phyloP scores from a whole-genome alignment of 1,140 invertebrate species.

The Apis dorsata region DNA sequence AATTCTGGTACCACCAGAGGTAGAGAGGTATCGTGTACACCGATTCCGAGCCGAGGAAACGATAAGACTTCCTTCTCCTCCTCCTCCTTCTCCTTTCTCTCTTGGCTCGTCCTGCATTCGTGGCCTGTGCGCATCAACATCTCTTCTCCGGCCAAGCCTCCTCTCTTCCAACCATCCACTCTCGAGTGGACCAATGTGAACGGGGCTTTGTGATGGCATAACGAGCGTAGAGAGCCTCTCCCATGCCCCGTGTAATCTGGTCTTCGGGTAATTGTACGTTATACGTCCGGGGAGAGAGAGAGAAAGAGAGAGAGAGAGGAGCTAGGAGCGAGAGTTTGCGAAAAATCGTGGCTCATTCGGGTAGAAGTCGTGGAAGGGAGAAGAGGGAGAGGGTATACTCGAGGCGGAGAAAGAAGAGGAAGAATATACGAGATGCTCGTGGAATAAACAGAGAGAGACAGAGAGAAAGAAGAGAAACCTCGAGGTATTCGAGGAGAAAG shows the following conservation, averaged over 20 bases:
- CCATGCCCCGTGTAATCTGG: slow-evolving; percentile 77
- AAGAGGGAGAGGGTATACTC: neutral
- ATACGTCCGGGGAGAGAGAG: slow-evolving; percentile 66
- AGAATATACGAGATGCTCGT: slow-evolving; percentile 21
- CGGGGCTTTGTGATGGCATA: slow-evolving; percentile 66
- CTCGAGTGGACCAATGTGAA: slow-evolving; percentile 67
- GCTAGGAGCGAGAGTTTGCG: slow-evolving; percentile 64
- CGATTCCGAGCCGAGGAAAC: slow-evolving; percentile 52
- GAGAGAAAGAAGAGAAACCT: neutral
- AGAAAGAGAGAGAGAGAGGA: too few relatives aligned
- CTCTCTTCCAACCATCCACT: slow-evolving; percentile 37
- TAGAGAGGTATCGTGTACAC: slow-evolving; percentile 35
- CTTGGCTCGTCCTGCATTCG: neutral
- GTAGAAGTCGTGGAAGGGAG: slow-evolving; percentile 34
- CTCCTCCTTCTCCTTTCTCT: neutral
- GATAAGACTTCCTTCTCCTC: slow-evolving; percentile 42
- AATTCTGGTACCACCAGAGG: slow-evolving; percentile 9
- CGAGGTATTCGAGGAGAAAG: slow-evolving; percentile 2
- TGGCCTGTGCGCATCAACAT: slow-evolving; percentile 43
- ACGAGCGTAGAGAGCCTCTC: slow-evolving; percentile 70
- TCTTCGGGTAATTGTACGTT: slow-evolving; percentile 78
- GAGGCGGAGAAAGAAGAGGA: neutral
- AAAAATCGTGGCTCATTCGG: slow-evolving; percentile 76
- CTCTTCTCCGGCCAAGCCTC: slow-evolving; percentile 23
- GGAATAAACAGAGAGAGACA: slow-evolving; percentile 3